A percentile compares a stretch with the other conserved stretches of the same genome.
phyloP scores from a whole-genome alignment of 1,140 invertebrate species.

The Drosophila jambulina region DNA sequence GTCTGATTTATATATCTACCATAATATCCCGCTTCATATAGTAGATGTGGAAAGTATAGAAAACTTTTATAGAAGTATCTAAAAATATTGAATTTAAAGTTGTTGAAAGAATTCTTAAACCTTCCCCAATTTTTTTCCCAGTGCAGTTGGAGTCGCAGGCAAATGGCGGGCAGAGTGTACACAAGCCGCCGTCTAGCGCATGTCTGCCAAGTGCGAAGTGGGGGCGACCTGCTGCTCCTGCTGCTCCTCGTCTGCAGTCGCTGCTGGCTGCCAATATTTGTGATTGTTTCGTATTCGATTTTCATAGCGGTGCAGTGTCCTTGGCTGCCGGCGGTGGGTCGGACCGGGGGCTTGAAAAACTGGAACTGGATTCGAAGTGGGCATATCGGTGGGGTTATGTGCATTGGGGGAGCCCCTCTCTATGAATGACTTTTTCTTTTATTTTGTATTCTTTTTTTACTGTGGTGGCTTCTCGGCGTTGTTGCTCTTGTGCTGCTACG shows the following conservation, averaged over 20 bases:
- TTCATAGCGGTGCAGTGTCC: constrained; percentile 77
- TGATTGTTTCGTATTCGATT: constrained; percentile 82
- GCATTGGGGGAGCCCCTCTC: constrained; percentile 46
- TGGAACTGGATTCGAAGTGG: constrained; percentile 21
- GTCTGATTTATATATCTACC: too few relatives aligned
- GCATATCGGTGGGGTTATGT: constrained; percentile 36
- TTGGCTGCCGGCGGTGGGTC: constrained; percentile 32
- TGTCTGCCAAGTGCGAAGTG: constrained; percentile 77
- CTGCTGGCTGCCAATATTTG: constrained; percentile 64
- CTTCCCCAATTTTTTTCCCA: neutral
- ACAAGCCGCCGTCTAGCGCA: constrained; percentile 77
- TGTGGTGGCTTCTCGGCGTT: constrained; percentile 18
- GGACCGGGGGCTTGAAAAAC: neutral
- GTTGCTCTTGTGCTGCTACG: constrained; percentile 65
- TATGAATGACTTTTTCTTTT: constrained; percentile 70
- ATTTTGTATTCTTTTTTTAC: constrained; percentile 15
- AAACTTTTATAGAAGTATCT: too few relatives aligned
- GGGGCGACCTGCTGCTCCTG: constrained; percentile 32
- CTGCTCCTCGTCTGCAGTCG: constrained; percentile 52
- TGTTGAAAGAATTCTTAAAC: too few relatives aligned
- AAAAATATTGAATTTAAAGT: too few relatives aligned
- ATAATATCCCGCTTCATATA: too few relatives aligned
- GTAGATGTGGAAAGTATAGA: too few relatives aligned
- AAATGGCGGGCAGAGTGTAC: constrained; percentile 68
- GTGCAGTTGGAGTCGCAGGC: constrained; percentile 49